Evolutionary conservation across 2,797 vertebrate genomes (phyloP).

Genomic region (Brotula barbata): DNA sequence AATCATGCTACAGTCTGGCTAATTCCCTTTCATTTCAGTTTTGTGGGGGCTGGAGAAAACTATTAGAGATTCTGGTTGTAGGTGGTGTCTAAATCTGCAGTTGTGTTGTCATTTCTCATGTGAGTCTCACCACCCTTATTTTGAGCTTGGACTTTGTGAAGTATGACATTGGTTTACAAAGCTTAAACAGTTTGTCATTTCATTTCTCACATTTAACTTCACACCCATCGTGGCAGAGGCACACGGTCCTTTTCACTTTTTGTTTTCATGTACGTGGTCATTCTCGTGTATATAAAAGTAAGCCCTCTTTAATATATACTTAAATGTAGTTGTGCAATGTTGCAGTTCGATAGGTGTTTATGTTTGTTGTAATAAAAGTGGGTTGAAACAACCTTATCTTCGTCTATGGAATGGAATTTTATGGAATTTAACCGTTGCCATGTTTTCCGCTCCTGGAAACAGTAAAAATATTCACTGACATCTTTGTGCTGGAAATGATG

Average conservation of each 20-base stretch:
- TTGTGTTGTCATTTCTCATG: constrained; percentile 10
- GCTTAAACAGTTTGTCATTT: neutral
- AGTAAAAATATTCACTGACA: no score
- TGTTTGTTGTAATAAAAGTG: constrained; percentile 66
- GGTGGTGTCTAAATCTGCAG: constrained; percentile 10
- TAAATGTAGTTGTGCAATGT: constrained; percentile 51
- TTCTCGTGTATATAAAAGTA: constrained; percentile 59
- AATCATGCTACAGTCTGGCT: constrained; percentile 12
- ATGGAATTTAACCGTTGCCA: no score
- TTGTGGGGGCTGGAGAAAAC: constrained; percentile 9
- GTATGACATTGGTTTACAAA: neutral
- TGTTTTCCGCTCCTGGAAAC: no score
- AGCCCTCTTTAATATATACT: constrained; percentile 61
- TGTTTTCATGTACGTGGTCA: constrained; percentile 13
- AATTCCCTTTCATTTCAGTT: constrained; percentile 11
- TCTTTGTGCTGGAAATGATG: neutral
- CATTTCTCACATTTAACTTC: neutral
- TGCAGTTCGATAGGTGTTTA: no score
- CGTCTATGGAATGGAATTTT: no score
- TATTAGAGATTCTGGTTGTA: constrained; percentile 4
- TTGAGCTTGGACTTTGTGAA: constrained; percentile 1
- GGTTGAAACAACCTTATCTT: constrained; percentile 33
- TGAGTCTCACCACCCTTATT: constrained; percentile 1
- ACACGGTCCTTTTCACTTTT: no score
- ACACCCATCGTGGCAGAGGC: no score